Conservation (phyloP, 2,113 vertebrate species). For the Aplodontia rufa region DNA sequence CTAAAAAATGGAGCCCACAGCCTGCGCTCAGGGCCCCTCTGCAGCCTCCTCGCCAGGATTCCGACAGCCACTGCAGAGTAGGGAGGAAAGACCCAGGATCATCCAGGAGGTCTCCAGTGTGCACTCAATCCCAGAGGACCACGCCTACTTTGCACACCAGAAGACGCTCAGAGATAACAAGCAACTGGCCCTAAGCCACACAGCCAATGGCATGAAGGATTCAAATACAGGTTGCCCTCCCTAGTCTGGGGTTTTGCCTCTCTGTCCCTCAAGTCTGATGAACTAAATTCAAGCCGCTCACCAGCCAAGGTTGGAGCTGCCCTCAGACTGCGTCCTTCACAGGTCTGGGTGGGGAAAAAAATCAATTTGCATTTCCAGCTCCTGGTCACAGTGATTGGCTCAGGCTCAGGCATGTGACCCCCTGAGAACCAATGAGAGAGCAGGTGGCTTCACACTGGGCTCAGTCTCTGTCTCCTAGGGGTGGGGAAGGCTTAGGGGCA, state of each 20-base stretch:
- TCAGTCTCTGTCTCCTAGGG: neutral
- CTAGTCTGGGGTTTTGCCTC: neutral
- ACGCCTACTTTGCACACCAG: rapidly evolving
- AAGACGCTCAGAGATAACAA: neutral
- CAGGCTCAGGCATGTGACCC: neutral
- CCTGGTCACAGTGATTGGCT: neutral
- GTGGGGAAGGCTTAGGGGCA: neutral
- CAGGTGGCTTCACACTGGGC: neutral
- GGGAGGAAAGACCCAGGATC: neutral
- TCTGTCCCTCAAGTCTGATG: neutral
- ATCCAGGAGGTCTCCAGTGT: rapidly evolving
- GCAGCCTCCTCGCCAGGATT: too few relatives aligned
- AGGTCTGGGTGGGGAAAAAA: too few relatives aligned
- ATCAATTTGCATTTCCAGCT: neutral
- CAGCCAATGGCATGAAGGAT: neutral
- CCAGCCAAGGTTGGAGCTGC: neutral
- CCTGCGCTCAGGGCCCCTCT: too few relatives aligned
- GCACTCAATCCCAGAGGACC: neutral
- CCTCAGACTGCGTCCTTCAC: neutral
- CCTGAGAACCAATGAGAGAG: neutral
- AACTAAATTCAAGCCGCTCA: neutral
- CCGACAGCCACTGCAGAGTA: too few relatives aligned
- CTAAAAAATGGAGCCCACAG: too few relatives aligned
- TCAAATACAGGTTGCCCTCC: too few relatives aligned
- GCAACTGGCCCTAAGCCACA: neutral